These are phyloP conservation scores for Drosophila miranda DNA, from an alignment of 1,140 invertebrate genomes.

Conservation along the genomic window DNA sequence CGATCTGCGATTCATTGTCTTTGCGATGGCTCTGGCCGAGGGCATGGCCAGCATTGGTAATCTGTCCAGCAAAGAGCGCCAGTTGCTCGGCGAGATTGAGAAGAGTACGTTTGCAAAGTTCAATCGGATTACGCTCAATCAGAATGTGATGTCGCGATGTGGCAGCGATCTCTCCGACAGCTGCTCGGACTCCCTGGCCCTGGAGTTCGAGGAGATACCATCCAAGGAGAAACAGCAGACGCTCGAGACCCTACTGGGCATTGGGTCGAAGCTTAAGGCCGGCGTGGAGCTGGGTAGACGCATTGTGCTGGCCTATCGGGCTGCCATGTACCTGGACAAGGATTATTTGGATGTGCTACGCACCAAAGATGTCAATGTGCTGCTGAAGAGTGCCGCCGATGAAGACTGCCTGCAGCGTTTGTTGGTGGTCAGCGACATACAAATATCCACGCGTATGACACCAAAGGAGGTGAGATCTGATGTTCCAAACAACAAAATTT, in stretches of 20 bases:
- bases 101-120: constrained; percentile 76
- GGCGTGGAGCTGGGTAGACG: constrained; percentile 84
- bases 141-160: constrained; percentile 46
- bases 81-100: constrained; percentile 68
- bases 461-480: constrained; percentile 58
- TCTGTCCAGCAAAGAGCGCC: constrained; percentile 71
- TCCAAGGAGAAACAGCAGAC: constrained; percentile 78
- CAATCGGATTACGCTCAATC: constrained; percentile 70
- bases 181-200: constrained; percentile 49
- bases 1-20: constrained; percentile 83
- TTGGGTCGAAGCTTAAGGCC: constrained; percentile 81
- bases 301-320: constrained; percentile 84
- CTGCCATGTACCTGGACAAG: constrained; percentile 84
- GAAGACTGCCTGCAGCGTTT: constrained; percentile 84
- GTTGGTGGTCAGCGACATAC: constrained; percentile 84
- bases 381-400: constrained; percentile 84
- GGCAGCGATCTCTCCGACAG: constrained; percentile 71
- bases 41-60: constrained; percentile 76
- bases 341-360: constrained; percentile 84
- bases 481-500: no score
- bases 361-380: constrained; percentile 83
- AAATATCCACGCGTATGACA: constrained; percentile 83
- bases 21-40: constrained; percentile 83
- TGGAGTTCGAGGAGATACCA: constrained; percentile 80
- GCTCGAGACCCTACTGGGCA: constrained; percentile 74